phyloP scores from a whole-genome alignment of 2,113 vertebrate species.

The Brienomyrus longianalis region DNA sequence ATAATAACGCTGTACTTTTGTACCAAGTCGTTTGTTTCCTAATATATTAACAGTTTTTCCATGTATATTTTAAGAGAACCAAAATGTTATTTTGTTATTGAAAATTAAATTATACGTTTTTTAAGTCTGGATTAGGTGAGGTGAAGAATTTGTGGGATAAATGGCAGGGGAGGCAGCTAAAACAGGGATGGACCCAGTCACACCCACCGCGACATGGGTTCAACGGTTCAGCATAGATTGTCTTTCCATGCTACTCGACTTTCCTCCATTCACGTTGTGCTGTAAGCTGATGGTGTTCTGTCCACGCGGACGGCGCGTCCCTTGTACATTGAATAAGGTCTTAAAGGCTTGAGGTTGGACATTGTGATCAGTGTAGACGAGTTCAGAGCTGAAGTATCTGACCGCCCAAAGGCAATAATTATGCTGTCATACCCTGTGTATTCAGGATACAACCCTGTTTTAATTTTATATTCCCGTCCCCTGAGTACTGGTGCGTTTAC shows the following conservation, averaged over 20 bases:
- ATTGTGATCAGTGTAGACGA: not conserved
- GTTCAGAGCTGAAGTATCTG: not conserved
- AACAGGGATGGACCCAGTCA: constrained; percentile 27
- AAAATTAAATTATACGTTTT: constrained; percentile 54
- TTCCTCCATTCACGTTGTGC: not conserved
- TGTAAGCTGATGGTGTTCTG: not conserved
- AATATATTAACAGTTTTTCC: constrained; percentile 42
- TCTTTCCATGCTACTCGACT: not conserved
- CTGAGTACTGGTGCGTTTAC: not conserved
- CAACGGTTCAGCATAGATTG: not conserved
- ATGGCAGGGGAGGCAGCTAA: constrained; percentile 4
- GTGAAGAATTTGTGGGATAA: constrained; percentile 28
- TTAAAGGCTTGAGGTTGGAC: not conserved
- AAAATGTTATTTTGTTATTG: constrained; percentile 67
- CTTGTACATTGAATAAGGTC: not conserved
- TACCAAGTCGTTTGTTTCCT: constrained; percentile 36
- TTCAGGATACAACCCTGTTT: constrained; percentile 17
- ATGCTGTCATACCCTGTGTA: not conserved
- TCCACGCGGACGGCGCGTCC: not conserved
- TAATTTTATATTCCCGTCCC: not conserved
- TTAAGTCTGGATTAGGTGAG: constrained; percentile 51
- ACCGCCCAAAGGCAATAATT: not conserved
- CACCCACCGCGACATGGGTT: not conserved
- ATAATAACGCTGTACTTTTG: constrained; percentile 39
- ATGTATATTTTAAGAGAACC: constrained; percentile 71